These are phyloP conservation scores for Hirtodrosophila histrioides DNA, from an alignment of 2,888 invertebrate genomes.

Conservation along the genomic window DNA sequence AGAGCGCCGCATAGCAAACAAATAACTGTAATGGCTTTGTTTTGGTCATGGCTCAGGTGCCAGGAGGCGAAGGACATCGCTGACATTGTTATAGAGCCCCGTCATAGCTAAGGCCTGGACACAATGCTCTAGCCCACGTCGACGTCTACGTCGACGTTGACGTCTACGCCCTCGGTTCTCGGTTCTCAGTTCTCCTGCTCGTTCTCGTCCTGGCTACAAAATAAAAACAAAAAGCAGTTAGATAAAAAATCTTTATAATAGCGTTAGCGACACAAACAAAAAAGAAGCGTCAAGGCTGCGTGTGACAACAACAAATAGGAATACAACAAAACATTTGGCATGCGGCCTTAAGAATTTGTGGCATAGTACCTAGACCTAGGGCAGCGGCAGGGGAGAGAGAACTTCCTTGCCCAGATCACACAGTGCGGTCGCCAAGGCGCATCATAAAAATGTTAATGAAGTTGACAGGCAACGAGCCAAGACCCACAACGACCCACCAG, in stretches of 20 bases:
- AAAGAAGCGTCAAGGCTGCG: conserved; percentile 69
- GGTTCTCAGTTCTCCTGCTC: too few species aligned
- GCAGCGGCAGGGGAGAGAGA: background rate
- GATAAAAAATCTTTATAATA: conserved; percentile 76
- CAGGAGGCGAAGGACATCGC: conserved; percentile 66
- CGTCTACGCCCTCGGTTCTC: too few species aligned
- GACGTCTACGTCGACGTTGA: background rate
- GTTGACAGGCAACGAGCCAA: conserved; percentile 64
- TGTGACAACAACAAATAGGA: conserved; percentile 61
- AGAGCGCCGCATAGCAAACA: conserved; percentile 74
- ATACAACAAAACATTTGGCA: conserved; percentile 57
- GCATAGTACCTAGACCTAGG: conserved; percentile 40
- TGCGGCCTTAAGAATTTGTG: conserved; percentile 48
- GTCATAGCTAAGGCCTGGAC: conserved; percentile 11
- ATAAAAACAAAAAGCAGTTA: conserved; percentile 74
- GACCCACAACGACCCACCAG: conserved; percentile 24
- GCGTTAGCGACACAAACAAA: conserved; percentile 42
- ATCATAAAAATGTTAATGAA: conserved; percentile 79
- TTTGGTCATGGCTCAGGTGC: conserved; percentile 75
- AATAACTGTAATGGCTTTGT: conserved; percentile 79
- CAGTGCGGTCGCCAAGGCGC: conserved; percentile 77
- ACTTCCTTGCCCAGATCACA: conserved; percentile 59
- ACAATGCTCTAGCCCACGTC: conserved; percentile 16
- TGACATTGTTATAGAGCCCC: conserved; percentile 59
- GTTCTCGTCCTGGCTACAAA: conserved; percentile 31